Percentiles rank a stretch among this genome's conserved stretches.
These are phyloP conservation scores for Lasiurus cinereus DNA, from an alignment of 2,113 vertebrate species.

Conservation along the genomic window DNA sequence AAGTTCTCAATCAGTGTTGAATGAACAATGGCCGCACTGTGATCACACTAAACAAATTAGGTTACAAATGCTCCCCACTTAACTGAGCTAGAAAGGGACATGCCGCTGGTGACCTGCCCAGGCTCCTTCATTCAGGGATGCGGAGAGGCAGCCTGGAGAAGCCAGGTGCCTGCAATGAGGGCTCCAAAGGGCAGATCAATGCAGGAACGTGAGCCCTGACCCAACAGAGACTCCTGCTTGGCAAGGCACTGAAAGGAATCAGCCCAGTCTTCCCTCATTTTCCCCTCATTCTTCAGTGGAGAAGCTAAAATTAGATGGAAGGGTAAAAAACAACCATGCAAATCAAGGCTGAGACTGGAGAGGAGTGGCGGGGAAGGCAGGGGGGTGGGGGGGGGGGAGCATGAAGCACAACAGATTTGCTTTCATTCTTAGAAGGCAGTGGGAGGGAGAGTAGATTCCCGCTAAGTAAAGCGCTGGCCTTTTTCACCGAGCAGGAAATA, in stretches of 20 bases:
- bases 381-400: background rate
- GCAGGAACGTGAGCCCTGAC: background rate
- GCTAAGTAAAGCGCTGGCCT: conserved; percentile 67
- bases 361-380: background rate
- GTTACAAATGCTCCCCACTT: background rate
- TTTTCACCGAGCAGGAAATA: conserved; percentile 82
- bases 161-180: accelerated
- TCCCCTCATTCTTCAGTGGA: background rate
- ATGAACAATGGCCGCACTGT: background rate
- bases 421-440: conserved; percentile 77
- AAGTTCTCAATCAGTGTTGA: background rate
- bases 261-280: background rate
- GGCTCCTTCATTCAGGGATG: background rate
- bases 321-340: background rate
- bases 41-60: background rate
- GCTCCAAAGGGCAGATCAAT: background rate
- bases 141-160: background rate
- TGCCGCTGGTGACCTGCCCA: background rate
- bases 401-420: background rate
- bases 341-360: conserved; percentile 21
- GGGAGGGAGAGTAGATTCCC: conserved; percentile 77
- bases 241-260: background rate
- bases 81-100: background rate
- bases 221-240: background rate
- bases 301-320: conserved; percentile 45